Evolutionary conservation across 2,113 vertebrate genomes (phyloP), one percentile per base, ranked within the genome.

Genomic region (Perca flavescens): DNA sequence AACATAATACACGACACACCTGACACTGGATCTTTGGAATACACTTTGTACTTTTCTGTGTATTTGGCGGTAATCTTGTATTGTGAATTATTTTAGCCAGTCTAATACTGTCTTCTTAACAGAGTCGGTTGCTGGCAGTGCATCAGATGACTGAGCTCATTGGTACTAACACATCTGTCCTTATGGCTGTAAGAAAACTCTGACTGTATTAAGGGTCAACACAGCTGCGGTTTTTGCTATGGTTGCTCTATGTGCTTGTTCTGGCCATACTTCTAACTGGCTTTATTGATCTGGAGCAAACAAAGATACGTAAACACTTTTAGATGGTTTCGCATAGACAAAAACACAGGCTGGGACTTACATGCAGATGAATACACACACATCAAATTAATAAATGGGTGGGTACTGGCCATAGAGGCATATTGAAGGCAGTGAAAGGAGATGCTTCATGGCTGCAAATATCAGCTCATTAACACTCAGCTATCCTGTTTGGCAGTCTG

Each of bases 381-480:
- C 52, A 69, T 61, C 53, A 74, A 47, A 85, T 61, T 66, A 82
- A 74, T 75, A 89, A 84, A 84, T 88, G 77, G 80, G 74, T 76
- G 80, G 81, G 68, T 54, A 36, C 62, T 62, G 58, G 83, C 80
- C 76, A 77, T 47, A 52, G 49, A 82, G 57, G 70, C 72, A 72
- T 79, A 84, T 84, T 89, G 90, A 89, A 87, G 82, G 74, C 86
- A 85, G 89, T 87, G 84, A 68, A 87, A 86, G 76, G 83, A 89
- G 63, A 89, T 82, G 72, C 71, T 87, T 86, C 49, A 77, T 36
- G 72, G 74, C 86, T 76, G 84, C 61, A 90, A 88, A 92, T 85
- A 91, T 88, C 75, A 84, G 84, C 86, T 91, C 91, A 90, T 92
- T 92, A 93, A 87, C 89, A 86, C 82, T 77, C 58, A 28, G 46